Evolutionary conservation across 2,888 invertebrate species (phyloP).

Genomic region (Perizoma flavofasciatum): DNA sequence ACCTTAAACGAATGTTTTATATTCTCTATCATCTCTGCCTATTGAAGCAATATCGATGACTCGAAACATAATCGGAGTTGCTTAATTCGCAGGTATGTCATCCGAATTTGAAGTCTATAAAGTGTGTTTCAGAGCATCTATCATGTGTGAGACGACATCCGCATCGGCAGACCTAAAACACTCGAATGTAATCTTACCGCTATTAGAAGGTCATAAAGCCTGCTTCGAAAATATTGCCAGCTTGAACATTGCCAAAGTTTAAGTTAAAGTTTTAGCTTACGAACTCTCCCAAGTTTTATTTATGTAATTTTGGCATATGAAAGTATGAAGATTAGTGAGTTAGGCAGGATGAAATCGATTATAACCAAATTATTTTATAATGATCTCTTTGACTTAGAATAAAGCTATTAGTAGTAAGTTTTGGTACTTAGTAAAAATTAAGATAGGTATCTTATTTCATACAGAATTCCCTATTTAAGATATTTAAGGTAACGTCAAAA

Average conservation of each 20-base stretch:
- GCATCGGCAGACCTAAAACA: constrained; percentile 4
- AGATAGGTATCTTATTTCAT: too few species aligned
- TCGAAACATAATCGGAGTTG: constrained; percentile 1
- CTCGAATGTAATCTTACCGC: constrained; percentile 26
- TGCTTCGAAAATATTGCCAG: constrained; percentile 49
- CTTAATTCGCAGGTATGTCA: constrained; percentile 1
- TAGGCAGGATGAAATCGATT: too few species aligned
- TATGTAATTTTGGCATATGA: constrained; percentile 11
- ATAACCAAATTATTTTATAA: too few species aligned
- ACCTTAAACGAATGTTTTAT: constrained; percentile 3
- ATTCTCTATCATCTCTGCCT: background rate
- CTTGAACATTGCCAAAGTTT: constrained; percentile 45
- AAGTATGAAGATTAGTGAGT: background rate
- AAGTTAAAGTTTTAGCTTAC: too few species aligned
- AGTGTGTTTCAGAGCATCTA: constrained; percentile 4
- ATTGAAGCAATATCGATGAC: background rate
- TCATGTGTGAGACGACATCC: constrained; percentile 16
- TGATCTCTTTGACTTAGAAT: too few species aligned
- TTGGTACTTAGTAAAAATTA: too few species aligned
- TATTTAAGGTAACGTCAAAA: too few species aligned
- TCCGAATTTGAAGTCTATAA: constrained; percentile 7
- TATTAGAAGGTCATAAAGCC: constrained; percentile 43
- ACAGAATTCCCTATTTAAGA: too few species aligned
- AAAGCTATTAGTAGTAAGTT: too few species aligned
- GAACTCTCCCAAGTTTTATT: constrained; percentile 21